Evolutionary conservation across 2,888 invertebrate species (phyloP), one percentile per base, ranked within the genome.

Genomic region (Tetragonula carbonaria): DNA sequence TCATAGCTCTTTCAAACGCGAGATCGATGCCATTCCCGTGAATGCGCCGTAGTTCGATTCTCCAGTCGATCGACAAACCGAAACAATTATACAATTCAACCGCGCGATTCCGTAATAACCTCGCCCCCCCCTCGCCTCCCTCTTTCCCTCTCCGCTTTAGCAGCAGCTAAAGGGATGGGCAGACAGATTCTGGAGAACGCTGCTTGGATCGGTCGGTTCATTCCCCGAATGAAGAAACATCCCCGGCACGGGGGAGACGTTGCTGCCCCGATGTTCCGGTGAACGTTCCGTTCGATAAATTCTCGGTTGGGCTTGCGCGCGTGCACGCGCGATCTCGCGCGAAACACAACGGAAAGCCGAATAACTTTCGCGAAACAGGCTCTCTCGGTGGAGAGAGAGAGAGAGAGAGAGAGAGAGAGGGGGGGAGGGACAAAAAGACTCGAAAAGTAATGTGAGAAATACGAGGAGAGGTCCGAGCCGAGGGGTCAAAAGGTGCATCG

Each of bases 391-490:
- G 50, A 55, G 59, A 45, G 45, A 70, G 65, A 53, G n/a, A 33
- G 38, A n/a, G n/a, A n/a, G n/a, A n/a, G n/a, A n/a, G n/a, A 77
- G 68, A 63, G 73, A 38, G 67, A 75, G 73, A 65, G 62, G 38
- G 62, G 8, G 53, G 63, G 78, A 76, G 78, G 78, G 70, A 75
- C 65, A 73, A 8, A 45, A 8, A 74, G 67, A 79, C 86, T 84
- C 88, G 87, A 89, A 89, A 91, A 91, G 90, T 91, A 92, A 92
- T 88, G 92, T 91, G 91, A 91, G 91, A 92, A 92, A 90, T 91
- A 86, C 91, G 88, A 86, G 86, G 84, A 87, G 85, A 76, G 86
- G 85, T 82, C 80, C 85, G 82, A 86, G 82, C 88, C 38, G 18
- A 51, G 78, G 85, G 90, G 90, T 91, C 90, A 90, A 86, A 82